phyloP scores from a whole-genome alignment of 2,888 invertebrate species.

The Mythimna lalbum region DNA sequence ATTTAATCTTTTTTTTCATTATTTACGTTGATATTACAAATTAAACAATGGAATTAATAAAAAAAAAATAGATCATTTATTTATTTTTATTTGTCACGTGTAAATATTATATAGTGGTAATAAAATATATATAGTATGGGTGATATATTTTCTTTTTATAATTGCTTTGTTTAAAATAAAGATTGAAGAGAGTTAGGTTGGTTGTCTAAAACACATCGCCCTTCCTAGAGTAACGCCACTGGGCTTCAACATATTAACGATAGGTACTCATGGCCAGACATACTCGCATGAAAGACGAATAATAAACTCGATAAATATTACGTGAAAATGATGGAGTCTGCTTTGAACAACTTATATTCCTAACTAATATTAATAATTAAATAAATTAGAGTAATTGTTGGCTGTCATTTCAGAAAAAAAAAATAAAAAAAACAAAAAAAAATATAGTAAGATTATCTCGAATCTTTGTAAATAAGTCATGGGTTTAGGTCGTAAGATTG shows the following conservation, averaged over 20 bases:
- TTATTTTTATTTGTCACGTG: constrained; percentile 28
- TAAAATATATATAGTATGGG: constrained; percentile 4
- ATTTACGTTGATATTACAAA: constrained; percentile 24
- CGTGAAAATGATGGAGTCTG: constrained; percentile 23
- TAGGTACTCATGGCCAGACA: too few relatives aligned
- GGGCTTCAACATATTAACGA: constrained; percentile 1
- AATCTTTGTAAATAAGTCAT: constrained; percentile 14
- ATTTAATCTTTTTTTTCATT: constrained; percentile 6
- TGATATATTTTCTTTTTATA: constrained; percentile 11
- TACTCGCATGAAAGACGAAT: neutral
- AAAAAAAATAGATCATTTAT: neutral
- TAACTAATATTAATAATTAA: neutral
- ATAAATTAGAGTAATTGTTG: constrained; percentile 17
- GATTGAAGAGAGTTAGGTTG: constrained; percentile 16
- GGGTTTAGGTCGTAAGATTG: constrained; percentile 30
- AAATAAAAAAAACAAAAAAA: constrained; percentile 30
- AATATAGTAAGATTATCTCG: constrained; percentile 18
- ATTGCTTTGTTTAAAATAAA: constrained; percentile 3
- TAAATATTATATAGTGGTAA: constrained; percentile 40
- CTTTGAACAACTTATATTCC: neutral
- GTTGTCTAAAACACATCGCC: constrained; percentile 47
- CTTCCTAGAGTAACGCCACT: constrained; percentile 27
- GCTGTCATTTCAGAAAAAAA: constrained; percentile 11
- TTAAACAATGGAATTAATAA: constrained; percentile 5
- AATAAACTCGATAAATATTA: neutral